A percentile compares a stretch with the other conserved stretches of the same genome.
Conservation (phyloP, 2,113 vertebrate genomes). For the Phylloscopus whistleri region DNA sequence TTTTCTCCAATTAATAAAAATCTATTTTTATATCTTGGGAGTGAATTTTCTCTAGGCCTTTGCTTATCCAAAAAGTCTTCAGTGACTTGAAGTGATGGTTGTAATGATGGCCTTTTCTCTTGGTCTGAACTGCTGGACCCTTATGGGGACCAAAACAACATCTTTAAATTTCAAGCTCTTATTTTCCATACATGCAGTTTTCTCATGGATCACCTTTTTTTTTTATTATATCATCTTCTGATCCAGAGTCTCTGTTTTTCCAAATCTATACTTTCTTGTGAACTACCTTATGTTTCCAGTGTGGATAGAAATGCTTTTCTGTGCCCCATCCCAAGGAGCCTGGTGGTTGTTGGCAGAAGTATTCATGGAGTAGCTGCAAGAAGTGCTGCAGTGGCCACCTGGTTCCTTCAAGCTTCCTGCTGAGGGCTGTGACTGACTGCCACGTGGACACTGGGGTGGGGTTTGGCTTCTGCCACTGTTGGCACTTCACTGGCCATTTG, state of each 20-base stretch:
- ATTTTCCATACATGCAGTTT: not conserved
- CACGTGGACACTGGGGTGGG: accelerated
- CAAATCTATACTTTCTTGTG: not conserved
- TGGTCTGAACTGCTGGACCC: not conserved
- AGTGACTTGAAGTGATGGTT: not conserved
- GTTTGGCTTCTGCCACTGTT: not conserved
- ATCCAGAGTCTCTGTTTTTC: not conserved
- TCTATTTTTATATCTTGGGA: not conserved
- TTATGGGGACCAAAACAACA: not conserved
- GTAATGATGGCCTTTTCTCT: not conserved
- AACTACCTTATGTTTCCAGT: not conserved
- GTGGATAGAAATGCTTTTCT: not conserved
- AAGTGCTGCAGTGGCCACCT: not conserved
- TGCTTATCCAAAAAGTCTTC: not conserved
- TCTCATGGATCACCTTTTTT: not conserved
- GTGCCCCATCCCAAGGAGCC: not conserved
- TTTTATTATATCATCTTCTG: not conserved
- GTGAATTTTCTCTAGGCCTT: not conserved
- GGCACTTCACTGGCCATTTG: not conserved
- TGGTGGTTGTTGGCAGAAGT: not conserved
- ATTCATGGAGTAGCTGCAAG: not conserved
- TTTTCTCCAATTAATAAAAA: not conserved
- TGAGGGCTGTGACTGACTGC: accelerated
- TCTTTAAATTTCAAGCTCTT: not conserved
- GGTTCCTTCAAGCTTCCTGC: not conserved